These are phyloP conservation scores for Sphaeridia pumilis DNA, from an alignment of 2,888 invertebrate genomes.

Conservation along the genomic window DNA sequence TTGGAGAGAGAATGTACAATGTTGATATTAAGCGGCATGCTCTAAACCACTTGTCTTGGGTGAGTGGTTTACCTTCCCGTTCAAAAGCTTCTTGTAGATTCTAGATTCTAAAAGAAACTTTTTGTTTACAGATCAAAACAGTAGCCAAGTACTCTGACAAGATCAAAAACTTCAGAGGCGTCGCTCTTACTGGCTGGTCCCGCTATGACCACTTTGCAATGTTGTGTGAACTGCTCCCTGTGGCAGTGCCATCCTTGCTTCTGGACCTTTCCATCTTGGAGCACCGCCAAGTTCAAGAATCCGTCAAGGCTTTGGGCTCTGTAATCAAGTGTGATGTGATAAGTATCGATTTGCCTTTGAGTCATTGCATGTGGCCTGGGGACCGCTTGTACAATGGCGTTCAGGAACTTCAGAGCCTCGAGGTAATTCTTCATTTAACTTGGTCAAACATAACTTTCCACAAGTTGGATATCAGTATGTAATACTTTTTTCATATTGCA, in stretches of 20 bases:
- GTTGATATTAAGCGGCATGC: slow-evolving; percentile 55
- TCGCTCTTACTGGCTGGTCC: slow-evolving; percentile 51
- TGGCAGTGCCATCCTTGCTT: slow-evolving; percentile 41
- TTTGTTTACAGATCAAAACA: slow-evolving; percentile 12
- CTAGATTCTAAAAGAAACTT: no score
- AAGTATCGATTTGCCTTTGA: slow-evolving; percentile 7
- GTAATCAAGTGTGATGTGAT: slow-evolving; percentile 18
- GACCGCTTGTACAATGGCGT: slow-evolving; percentile 14
- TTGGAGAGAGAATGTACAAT: slow-evolving; percentile 55
- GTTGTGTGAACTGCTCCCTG: slow-evolving; percentile 42
- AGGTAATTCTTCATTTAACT: slow-evolving; percentile 6
- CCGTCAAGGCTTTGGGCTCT: slow-evolving; percentile 8
- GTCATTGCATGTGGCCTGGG: slow-evolving; percentile 22
- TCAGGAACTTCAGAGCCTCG: slow-evolving; percentile 9
- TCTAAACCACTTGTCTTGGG: slow-evolving; percentile 57
- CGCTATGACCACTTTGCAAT: slow-evolving; percentile 43
- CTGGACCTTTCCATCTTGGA: slow-evolving; percentile 47
- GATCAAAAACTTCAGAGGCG: slow-evolving; percentile 42
- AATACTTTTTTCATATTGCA: background rate
- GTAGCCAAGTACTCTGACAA: slow-evolving; percentile 38
- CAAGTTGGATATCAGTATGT: background rate
- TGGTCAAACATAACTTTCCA: slow-evolving; percentile 5
- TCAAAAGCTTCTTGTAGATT: no score
- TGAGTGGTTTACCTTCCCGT: no score
- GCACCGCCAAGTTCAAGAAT: slow-evolving; percentile 9